These are phyloP conservation scores for Hydrolagus affinis DNA, from an alignment of 2,113 vertebrate species.

Conservation along the genomic window DNA sequence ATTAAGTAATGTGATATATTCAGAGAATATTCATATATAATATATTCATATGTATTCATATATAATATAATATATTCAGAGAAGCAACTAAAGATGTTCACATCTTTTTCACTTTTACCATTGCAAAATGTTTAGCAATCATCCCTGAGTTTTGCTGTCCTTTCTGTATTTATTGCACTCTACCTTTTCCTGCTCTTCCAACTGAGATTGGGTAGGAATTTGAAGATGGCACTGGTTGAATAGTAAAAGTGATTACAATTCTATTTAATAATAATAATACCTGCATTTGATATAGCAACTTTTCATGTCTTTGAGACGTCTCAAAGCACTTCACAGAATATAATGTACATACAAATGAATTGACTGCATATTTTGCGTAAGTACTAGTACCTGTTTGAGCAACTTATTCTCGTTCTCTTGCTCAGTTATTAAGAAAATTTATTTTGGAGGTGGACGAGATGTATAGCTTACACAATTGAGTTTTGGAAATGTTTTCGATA, in stretches of 20 bases:
- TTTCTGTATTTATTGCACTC: neutral
- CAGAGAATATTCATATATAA: too few relatives aligned
- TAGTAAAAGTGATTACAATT: neutral
- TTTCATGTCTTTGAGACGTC: too few relatives aligned
- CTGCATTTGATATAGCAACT: too few relatives aligned
- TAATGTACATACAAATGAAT: neutral
- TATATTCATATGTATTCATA: too few relatives aligned
- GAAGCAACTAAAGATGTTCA: neutral
- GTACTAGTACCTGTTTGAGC: too few relatives aligned
- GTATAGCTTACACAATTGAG: neutral
- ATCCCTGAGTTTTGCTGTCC: neutral
- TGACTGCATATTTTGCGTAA: neutral
- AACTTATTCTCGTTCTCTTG: neutral
- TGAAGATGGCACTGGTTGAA: neutral
- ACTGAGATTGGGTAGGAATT: neutral
- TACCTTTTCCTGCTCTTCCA: neutral
- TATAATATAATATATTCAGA: too few relatives aligned
- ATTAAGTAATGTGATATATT: neutral
- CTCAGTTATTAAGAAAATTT: neutral
- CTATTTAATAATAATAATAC: neutral
- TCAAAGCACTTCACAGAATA: too few relatives aligned
- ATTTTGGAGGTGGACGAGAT: neutral
- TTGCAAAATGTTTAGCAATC: neutral
- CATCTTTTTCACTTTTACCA: neutral
- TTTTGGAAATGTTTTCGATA: neutral